Evolutionary conservation across 2,888 invertebrate genomes (phyloP).

Genomic region (Caradrina clavipalpis): DNA sequence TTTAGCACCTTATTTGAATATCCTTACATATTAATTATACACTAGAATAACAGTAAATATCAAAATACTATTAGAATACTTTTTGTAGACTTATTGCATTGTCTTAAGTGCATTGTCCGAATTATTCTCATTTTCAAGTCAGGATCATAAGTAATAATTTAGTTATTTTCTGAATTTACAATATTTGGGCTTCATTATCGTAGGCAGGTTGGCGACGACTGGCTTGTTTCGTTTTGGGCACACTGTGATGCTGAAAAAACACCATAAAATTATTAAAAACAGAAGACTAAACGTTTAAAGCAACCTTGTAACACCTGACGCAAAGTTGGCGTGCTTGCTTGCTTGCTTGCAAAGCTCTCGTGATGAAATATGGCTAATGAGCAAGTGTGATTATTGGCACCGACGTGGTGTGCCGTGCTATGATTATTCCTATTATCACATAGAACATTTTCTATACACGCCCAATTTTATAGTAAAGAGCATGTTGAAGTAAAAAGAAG

Average conservation of each 20-base stretch:
- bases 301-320: too few relatives aligned
- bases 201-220: slow-evolving; percentile 92
- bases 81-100: slow-evolving; percentile 71
- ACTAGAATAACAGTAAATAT: slow-evolving; percentile 52
- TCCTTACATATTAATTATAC: slow-evolving; percentile 28
- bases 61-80: slow-evolving; percentile 76
- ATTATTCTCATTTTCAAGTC: slow-evolving; percentile 13
- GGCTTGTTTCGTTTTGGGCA: slow-evolving; percentile 93
- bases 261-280: slow-evolving; percentile 22
- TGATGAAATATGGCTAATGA: too few relatives aligned
- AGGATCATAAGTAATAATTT: background rate
- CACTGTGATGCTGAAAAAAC: slow-evolving; percentile 92
- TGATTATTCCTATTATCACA: too few relatives aligned
- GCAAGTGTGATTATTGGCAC: too few relatives aligned
- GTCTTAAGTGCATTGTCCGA: slow-evolving; percentile 62
- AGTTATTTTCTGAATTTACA: slow-evolving; percentile 76
- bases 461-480: background rate
- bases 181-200: slow-evolving; percentile 85
- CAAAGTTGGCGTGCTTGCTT: too few relatives aligned
- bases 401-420: too few relatives aligned
- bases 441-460: too few relatives aligned
- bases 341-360: too few relatives aligned
- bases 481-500: background rate
- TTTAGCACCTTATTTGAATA: slow-evolving; percentile 23
- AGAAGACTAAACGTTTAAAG: too few relatives aligned